Evolutionary conservation across 2,113 vertebrate species (phyloP).

Genomic region (Pipra filicauda): DNA sequence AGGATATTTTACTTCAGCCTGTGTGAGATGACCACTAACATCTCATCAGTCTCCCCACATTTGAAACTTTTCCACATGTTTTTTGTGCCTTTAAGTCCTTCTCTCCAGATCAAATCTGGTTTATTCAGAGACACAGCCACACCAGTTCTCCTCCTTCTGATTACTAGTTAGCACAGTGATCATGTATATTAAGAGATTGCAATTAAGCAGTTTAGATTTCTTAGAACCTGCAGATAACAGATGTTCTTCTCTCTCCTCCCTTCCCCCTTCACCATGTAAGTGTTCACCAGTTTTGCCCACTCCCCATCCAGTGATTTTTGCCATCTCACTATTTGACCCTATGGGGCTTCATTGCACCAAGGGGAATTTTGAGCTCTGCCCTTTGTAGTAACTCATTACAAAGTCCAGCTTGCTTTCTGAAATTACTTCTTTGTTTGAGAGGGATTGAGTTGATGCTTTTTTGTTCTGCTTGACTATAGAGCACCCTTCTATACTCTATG

Average conservation of each 20-base stretch:
- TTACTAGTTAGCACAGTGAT: neutral
- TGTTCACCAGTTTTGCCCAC: neutral
- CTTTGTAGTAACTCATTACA: neutral
- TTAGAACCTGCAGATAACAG: neutral
- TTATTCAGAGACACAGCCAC: neutral
- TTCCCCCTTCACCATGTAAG: rapidly evolving
- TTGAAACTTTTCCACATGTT: neutral
- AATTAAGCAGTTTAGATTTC: neutral
- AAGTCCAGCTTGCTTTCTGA: neutral
- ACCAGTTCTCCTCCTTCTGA: neutral
- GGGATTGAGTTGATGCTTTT: neutral
- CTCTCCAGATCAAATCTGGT: neutral
- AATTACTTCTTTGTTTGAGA: neutral
- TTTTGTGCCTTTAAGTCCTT: neutral
- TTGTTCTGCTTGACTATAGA: neutral
- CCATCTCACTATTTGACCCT: neutral
- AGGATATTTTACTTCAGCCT: neutral
- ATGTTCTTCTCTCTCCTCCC: neutral
- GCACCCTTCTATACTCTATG: neutral
- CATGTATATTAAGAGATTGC: rapidly evolving
- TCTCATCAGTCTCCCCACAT: neutral
- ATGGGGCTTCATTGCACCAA: neutral
- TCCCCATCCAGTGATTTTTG: neutral
- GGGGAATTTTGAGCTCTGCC: neutral
- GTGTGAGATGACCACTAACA: neutral